phyloP scores from a whole-genome alignment of 1,140 invertebrate genomes.

The Anoplolepis gracilipes region DNA sequence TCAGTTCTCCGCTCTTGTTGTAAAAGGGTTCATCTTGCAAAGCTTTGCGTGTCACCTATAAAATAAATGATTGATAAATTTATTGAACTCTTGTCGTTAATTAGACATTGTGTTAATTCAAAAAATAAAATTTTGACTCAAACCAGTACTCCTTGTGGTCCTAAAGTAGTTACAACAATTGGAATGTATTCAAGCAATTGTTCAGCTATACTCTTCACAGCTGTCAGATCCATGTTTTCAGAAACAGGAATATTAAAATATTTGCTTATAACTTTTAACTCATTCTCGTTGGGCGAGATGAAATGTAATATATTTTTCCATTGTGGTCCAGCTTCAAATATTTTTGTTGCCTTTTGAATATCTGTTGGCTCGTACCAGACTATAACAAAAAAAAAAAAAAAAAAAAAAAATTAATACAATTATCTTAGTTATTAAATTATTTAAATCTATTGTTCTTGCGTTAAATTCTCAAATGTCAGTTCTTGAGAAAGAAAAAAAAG shows the following conservation, averaged over 20 bases:
- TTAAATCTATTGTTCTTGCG: background rate
- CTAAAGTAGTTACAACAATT: conserved; percentile 82
- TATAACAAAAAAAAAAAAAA: conserved; percentile 80
- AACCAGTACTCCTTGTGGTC: conserved; percentile 83
- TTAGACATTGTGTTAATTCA: background rate
- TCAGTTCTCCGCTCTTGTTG: conserved; percentile 67
- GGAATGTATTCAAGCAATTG: conserved; percentile 78
- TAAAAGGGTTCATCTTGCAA: conserved; percentile 74
- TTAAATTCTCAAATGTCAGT: background rate
- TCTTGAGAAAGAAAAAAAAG: background rate
- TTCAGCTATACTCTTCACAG: conserved; percentile 71
- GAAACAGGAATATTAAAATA: conserved; percentile 74
- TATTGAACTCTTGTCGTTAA: background rate
- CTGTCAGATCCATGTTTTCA: conserved; percentile 58
- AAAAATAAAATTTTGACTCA: conserved; percentile 25
- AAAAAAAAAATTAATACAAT: too few relatives aligned
- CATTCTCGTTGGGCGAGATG: conserved; percentile 88
- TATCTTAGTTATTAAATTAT: too few relatives aligned
- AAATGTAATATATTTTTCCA: conserved; percentile 85
- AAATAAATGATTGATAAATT: conserved; percentile 39
- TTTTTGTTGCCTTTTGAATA: conserved; percentile 85
- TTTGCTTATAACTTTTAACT: conserved; percentile 83
- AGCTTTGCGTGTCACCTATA: conserved; percentile 77
- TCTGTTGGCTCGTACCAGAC: conserved; percentile 90
- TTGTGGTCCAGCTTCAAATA: conserved; percentile 83